Percentiles rank a stretch among this genome's conserved stretches.
These are phyloP conservation scores for Nothocercus nigrocapillus DNA, from an alignment of 2,113 vertebrate genomes.

Conservation along the genomic window DNA sequence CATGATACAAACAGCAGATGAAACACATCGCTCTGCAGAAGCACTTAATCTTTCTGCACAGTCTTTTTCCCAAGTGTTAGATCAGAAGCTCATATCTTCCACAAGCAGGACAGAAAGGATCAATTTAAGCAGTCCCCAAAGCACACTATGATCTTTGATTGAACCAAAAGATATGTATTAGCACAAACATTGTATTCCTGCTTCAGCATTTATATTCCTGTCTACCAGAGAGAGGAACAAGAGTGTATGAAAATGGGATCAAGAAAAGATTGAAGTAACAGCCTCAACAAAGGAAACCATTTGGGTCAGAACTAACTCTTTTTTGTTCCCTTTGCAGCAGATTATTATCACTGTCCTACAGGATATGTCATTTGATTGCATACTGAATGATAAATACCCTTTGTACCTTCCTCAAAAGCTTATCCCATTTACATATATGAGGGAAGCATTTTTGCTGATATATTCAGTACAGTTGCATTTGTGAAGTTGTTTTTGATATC, in stretches of 20 bases:
- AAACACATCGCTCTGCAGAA: not conserved
- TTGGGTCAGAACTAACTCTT: not conserved
- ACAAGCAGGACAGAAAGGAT: not conserved
- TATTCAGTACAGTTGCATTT: not conserved
- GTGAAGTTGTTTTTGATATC: not conserved
- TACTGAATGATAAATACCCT: not conserved
- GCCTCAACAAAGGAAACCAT: not conserved
- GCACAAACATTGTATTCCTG: not conserved
- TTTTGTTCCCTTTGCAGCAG: not conserved
- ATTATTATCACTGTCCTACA: not conserved
- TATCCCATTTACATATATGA: not conserved
- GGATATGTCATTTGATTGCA: not conserved
- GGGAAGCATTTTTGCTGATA: not conserved
- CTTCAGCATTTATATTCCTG: not conserved
- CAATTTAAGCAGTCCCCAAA: not conserved
- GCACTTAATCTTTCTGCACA: not conserved
- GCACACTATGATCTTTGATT: not conserved
- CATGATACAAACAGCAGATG: not conserved
- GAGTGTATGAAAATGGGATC: not conserved
- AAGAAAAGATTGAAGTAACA: not conserved
- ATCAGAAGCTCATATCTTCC: not conserved
- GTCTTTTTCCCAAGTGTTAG: not conserved
- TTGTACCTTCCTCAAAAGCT: not conserved
- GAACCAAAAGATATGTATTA: not conserved
- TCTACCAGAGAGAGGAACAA: not conserved